phyloP scores from a whole-genome alignment of 2,888 invertebrate species.

The Tenthredo notha region DNA sequence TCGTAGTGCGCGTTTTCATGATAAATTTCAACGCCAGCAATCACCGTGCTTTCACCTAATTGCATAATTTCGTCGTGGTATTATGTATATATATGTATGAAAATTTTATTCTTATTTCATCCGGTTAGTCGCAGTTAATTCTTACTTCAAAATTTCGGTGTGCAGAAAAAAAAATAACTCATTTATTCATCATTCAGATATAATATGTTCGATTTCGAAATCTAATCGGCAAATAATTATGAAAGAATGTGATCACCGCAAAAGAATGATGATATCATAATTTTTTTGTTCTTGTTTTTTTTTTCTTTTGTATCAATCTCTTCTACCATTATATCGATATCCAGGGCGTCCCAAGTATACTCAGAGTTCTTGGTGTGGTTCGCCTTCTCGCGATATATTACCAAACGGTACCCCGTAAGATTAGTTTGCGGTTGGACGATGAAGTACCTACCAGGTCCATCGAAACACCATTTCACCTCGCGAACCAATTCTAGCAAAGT shows the following conservation, averaged over 20 bases:
- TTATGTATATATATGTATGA: background rate
- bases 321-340: conserved; percentile 68
- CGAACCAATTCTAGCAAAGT: conserved; percentile 50
- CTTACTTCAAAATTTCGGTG: background rate
- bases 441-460: conserved; percentile 57
- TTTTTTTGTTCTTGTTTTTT: too few relatives aligned
- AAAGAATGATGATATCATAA: too few relatives aligned
- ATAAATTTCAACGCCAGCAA: conserved; percentile 40
- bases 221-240: background rate
- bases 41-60: conserved; percentile 32
- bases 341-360: conserved; percentile 64
- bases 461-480: conserved; percentile 54
- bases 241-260: too few relatives aligned
- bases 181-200: too few relatives aligned
- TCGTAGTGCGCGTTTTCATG: conserved; percentile 29
- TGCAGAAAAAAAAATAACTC: background rate
- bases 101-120: background rate
- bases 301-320: conserved; percentile 66
- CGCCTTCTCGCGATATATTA: conserved; percentile 55
- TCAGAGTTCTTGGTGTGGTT: conserved; percentile 56
- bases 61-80: conserved; percentile 25
- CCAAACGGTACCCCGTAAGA: conserved; percentile 62
- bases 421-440: conserved; percentile 65
- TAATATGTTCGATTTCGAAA: background rate
- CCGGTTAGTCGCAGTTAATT: background rate